These are phyloP conservation scores for Nomada hirtipes DNA, from an alignment of 2,888 invertebrate genomes.

Conservation along the genomic window DNA sequence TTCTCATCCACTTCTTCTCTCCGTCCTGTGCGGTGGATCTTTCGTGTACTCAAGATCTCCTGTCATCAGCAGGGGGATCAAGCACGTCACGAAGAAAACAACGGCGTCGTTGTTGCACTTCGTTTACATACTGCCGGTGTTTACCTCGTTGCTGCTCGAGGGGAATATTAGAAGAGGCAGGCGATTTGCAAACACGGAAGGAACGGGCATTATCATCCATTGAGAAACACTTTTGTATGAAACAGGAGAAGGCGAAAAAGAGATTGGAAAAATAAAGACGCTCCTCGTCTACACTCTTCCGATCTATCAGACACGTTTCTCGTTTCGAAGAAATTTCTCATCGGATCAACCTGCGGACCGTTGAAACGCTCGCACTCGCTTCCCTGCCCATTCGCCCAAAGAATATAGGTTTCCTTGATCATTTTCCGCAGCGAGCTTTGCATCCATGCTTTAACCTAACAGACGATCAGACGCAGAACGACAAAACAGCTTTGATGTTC, in stretches of 20 bases:
- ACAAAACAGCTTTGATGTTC: slow-evolving; percentile 53
- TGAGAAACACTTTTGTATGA: neutral
- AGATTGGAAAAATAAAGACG: neutral
- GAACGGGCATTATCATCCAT: slow-evolving; percentile 44
- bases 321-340: slow-evolving; percentile 8
- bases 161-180: slow-evolving; percentile 60
- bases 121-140: slow-evolving; percentile 64
- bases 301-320: slow-evolving; percentile 12
- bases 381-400: neutral
- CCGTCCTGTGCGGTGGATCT: neutral
- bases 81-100: slow-evolving; percentile 59
- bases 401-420: slow-evolving; percentile 53
- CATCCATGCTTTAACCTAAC: slow-evolving; percentile 48
- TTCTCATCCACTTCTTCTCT: slow-evolving; percentile 12
- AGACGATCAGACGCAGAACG: slow-evolving; percentile 45
- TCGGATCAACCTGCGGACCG: slow-evolving; percentile 4
- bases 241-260: neutral
- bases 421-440: slow-evolving; percentile 22
- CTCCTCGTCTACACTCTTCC: neutral
- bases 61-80: slow-evolving; percentile 34
- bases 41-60: neutral
- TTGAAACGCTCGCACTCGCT: slow-evolving; percentile 1
- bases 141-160: slow-evolving; percentile 60
- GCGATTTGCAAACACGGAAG: slow-evolving; percentile 57
- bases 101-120: slow-evolving; percentile 65